phyloP scores from a whole-genome alignment of 2,797 vertebrate species.

The Carapus acus region DNA sequence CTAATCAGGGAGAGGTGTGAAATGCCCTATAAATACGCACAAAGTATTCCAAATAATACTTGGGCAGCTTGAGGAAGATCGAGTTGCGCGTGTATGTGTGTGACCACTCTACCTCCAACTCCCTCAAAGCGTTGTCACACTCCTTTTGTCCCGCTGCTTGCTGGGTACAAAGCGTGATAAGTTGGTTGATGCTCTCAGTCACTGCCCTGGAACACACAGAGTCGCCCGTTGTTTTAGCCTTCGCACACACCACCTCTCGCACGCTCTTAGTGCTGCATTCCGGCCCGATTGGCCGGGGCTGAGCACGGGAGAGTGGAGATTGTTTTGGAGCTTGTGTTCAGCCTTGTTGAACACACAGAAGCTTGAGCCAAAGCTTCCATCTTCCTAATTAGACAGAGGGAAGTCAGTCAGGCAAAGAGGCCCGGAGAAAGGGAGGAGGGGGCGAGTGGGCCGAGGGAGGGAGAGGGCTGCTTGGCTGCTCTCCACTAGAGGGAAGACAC shows the following conservation, averaged over 20 bases:
- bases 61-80: too few relatives aligned
- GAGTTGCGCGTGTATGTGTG: too few relatives aligned
- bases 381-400: constrained; percentile 73
- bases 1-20: too few relatives aligned
- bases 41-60: too few relatives aligned
- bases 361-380: constrained; percentile 64
- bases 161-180: constrained; percentile 95
- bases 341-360: constrained; percentile 65
- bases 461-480: constrained; percentile 62
- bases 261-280: constrained; percentile 41
- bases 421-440: constrained; percentile 56
- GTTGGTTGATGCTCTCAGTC: constrained; percentile 98
- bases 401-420: constrained; percentile 72
- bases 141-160: constrained; percentile 97
- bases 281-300: constrained; percentile 38
- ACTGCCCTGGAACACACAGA: constrained; percentile 82
- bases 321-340: constrained; percentile 60
- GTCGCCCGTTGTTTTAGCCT: constrained; percentile 43
- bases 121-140: constrained; percentile 94
- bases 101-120: constrained; percentile 82
- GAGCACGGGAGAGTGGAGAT: constrained; percentile 41
- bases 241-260: constrained; percentile 17
- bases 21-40: too few relatives aligned
- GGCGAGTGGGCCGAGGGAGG: too few relatives aligned
- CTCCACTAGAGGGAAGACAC: constrained; percentile 48